Evolutionary conservation across 2,797 vertebrate genomes (phyloP), one percentile per base, ranked within the genome.

Genomic region (Sebastes vulpes): DNA sequence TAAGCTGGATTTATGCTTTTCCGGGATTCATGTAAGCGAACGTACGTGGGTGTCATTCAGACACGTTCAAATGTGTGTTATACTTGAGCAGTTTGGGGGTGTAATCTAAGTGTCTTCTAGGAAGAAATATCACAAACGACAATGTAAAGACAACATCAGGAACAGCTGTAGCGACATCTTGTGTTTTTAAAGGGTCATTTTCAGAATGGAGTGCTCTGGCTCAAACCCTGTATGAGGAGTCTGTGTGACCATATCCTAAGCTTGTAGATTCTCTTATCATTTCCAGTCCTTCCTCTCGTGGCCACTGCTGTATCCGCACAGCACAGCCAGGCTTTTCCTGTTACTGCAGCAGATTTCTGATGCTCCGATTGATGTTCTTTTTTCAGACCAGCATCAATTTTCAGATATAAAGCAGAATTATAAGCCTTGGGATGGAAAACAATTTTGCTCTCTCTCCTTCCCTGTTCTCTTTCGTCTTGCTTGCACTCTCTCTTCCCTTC

Each of bases 391-490:
- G 84, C 78, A 85, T 92, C 85, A 89, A 80, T 94, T 95, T 91
- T 93, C 83, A 81, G 76, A 94, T 82, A 84, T 70, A 85, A 90
- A 69, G 76, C 32, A 14, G 81, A 91, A 93, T 93, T 87, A 86
- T 87, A 91, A 88, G 70, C 72, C 84, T 75, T 69, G 28, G 76
- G 74, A 88, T 84, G 85, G 85, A 92, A 91, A 92, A 91, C 79
- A 75, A 75, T 91, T 92, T 86, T 57, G 38, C 77, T 89, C 83
- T 35, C 20, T 71, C 67, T 35, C 52, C 21, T 46, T 46, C 56
- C 29, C 31, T 69, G 68, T 84, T 89, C 79, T 72, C 68, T 58
- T 82, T 79, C 9, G 38, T 86, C 85, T 81, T 54, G 64, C 46
- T 68, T 20, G 14, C 75, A 20, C 57, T 67, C 75, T 54, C 57